Percentiles rank a stretch among this genome's conserved stretches.
phyloP scores from a whole-genome alignment of 2,797 vertebrate genomes.

The Nasua narica region DNA sequence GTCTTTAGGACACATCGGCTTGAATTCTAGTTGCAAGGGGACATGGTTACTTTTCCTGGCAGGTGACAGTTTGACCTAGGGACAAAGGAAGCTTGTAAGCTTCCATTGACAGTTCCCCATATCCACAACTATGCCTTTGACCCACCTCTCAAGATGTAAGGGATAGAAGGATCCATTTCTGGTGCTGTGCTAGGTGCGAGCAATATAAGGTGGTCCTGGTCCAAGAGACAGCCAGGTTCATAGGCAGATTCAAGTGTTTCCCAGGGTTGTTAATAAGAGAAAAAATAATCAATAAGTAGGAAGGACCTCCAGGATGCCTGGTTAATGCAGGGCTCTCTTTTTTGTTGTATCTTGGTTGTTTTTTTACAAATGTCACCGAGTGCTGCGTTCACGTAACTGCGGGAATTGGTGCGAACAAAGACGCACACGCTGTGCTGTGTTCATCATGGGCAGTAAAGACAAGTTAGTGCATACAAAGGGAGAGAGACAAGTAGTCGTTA shows the following conservation, averaged over 20 bases:
- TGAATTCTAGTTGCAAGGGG: not conserved
- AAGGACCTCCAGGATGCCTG: not conserved
- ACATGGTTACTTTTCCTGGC: not conserved
- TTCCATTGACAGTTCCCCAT: not conserved
- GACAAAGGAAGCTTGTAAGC: not conserved
- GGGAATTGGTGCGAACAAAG: not conserved
- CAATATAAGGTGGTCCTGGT: not conserved
- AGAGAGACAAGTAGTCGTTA: not conserved
- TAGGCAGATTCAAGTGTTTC: not conserved
- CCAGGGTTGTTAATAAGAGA: not conserved
- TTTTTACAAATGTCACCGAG: too few species aligned
- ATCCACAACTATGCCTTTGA: not conserved
- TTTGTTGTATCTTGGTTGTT: not conserved
- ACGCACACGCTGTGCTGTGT: rapidly evolving
- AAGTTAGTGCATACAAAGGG: not conserved
- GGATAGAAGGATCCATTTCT: not conserved
- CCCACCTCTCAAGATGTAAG: not conserved
- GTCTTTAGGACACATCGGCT: not conserved
- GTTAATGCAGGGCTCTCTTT: not conserved
- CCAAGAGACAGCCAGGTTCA: not conserved
- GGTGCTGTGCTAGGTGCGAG: not conserved
- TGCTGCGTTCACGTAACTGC: not conserved
- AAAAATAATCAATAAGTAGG: not conserved
- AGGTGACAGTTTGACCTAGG: not conserved
- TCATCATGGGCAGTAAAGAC: not conserved